Evolutionary conservation across 2,113 vertebrate species (phyloP).

Genomic region (Urocynchramus pylzowi): DNA sequence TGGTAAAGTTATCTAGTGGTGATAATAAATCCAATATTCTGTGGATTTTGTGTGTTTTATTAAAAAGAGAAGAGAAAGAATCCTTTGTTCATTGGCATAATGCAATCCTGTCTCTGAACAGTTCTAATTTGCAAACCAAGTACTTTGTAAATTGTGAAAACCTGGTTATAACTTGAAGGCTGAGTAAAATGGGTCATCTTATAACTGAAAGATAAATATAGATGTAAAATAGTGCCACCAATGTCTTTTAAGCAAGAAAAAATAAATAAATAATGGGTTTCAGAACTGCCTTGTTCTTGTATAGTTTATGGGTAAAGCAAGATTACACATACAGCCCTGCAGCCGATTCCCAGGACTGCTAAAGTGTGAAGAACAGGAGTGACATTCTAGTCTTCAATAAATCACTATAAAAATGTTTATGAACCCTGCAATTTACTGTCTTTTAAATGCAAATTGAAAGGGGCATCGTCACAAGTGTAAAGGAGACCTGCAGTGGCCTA

Average conservation of each 20-base stretch:
- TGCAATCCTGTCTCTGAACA: constrained; percentile 44
- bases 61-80: constrained; percentile 40
- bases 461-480: constrained; percentile 66
- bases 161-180: constrained; percentile 59
- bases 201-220: constrained; percentile 58
- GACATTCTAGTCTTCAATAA: constrained; percentile 77
- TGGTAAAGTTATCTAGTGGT: constrained; percentile 40
- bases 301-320: constrained; percentile 67
- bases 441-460: constrained; percentile 84
- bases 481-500: constrained; percentile 70
- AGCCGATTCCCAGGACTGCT: constrained; percentile 74
- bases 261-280: constrained; percentile 54
- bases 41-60: constrained; percentile 44
- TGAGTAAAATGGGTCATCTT: constrained; percentile 70
- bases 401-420: constrained; percentile 84
- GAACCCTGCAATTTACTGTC: constrained; percentile 81
- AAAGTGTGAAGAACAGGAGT: constrained; percentile 80
- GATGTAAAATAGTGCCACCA: constrained; percentile 44
- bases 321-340: constrained; percentile 63
- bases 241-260: constrained; percentile 42
- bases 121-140: constrained; percentile 57
- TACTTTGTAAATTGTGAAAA: constrained; percentile 64
- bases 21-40: constrained; percentile 55
- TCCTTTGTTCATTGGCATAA: constrained; percentile 49
- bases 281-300: constrained; percentile 50